phyloP scores from a whole-genome alignment of 1,140 invertebrate species.

The Coelopa frigida region DNA sequence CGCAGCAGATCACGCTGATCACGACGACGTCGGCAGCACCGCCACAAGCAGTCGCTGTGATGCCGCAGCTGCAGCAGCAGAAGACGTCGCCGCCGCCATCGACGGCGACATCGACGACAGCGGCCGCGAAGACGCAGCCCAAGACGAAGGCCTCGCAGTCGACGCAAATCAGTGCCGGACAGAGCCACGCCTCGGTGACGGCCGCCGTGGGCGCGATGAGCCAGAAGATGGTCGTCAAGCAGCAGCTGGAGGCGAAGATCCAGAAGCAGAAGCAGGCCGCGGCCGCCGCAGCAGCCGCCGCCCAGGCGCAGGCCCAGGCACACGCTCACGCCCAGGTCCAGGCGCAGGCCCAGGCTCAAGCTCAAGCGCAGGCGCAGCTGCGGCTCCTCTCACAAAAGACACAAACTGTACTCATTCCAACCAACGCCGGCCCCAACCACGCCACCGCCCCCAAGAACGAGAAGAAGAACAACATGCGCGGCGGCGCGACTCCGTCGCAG shows the following conservation, averaged over 20 bases:
- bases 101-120: background rate
- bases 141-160: conserved; percentile 9
- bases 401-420: conserved; percentile 45
- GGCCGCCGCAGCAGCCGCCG: conserved; percentile 25
- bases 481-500: background rate
- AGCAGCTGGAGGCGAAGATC: conserved; percentile 62
- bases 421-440: conserved; percentile 13
- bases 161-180: conserved; percentile 9
- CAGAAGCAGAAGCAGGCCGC: conserved; percentile 47
- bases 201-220: conserved; percentile 22
- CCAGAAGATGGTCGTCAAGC: conserved; percentile 55
- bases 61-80: conserved; percentile 22
- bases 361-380: conserved; percentile 37
- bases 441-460: background rate
- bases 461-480: conserved; percentile 1
- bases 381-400: conserved; percentile 39
- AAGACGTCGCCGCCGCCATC: background rate
- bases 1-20: conserved; percentile 63
- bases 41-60: conserved; percentile 25
- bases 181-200: conserved; percentile 7
- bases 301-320: conserved; percentile 38
- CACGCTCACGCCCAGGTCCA: conserved; percentile 19
- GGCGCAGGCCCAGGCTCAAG: conserved; percentile 42
- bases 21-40: conserved; percentile 29
- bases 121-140: conserved; percentile 14